Percentiles rank a stretch among this genome's conserved stretches.
These are phyloP conservation scores for Hydropsyche tenuis DNA, from an alignment of 1,140 invertebrate genomes.

Conservation along the genomic window DNA sequence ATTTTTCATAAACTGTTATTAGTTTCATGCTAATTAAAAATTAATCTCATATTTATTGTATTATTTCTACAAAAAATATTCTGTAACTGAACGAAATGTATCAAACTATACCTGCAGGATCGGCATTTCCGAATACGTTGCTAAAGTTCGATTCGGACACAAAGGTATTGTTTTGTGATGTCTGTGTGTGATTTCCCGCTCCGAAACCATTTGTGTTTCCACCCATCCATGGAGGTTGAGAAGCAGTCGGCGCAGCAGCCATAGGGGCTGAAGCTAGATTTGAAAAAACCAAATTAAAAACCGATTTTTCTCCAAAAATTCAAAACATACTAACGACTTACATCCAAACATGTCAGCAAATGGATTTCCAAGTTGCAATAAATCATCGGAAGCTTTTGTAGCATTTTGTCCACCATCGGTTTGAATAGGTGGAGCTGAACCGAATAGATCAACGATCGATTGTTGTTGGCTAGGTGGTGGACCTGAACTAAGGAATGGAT, in stretches of 20 bases:
- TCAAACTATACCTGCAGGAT: constrained; percentile 68
- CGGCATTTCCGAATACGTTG: constrained; percentile 81
- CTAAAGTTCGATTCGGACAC: constrained; percentile 85
- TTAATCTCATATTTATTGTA: neutral
- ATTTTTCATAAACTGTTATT: too few species aligned
- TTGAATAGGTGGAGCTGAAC: constrained; percentile 62
- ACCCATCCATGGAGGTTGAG: constrained; percentile 51
- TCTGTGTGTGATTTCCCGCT: constrained; percentile 58
- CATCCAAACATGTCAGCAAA: constrained; percentile 86
- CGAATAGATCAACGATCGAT: constrained; percentile 82
- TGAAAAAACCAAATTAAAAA: neutral
- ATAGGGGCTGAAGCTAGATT: constrained; percentile 44
- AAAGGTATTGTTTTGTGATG: constrained; percentile 74
- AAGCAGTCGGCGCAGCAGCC: constrained; percentile 45
- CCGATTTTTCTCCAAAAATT: neutral
- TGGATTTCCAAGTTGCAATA: constrained; percentile 88
- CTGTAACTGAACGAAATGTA: too few species aligned
- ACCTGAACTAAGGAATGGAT: constrained; percentile 81
- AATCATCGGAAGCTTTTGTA: constrained; percentile 84
- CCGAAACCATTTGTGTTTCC: constrained; percentile 63
- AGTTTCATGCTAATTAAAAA: neutral
- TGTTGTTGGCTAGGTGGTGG: constrained; percentile 64
- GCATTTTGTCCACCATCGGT: constrained; percentile 52
- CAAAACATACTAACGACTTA: constrained; percentile 46
- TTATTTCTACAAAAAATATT: too few species aligned